phyloP scores from a whole-genome alignment of 2,888 invertebrate species.

The Abrostola tripartita region DNA sequence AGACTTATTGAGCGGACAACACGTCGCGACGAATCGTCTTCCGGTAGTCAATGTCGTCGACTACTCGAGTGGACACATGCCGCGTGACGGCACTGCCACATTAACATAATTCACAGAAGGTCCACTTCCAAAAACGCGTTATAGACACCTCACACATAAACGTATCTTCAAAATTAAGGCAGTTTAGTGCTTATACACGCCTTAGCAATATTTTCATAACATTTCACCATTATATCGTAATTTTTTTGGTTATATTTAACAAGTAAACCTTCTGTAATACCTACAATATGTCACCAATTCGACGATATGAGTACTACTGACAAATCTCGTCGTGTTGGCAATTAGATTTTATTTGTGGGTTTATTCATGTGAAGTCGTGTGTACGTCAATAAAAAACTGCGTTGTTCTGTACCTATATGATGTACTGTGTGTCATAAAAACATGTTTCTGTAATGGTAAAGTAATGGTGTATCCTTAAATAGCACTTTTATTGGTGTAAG shows the following conservation, averaged over 20 bases:
- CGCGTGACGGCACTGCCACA: slow-evolving; percentile 21
- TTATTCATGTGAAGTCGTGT: slow-evolving; percentile 17
- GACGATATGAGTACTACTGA: slow-evolving; percentile 11
- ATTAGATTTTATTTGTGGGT: slow-evolving; percentile 22
- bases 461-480: no score
- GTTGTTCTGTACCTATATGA: background rate
- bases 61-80: slow-evolving; percentile 47
- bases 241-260: background rate
- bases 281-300: background rate
- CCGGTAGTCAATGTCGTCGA: slow-evolving; percentile 77
- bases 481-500: background rate
- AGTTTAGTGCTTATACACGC: background rate
- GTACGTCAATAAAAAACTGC: background rate
- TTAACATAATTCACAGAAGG: background rate
- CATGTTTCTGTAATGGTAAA: no score
- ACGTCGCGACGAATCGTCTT: slow-evolving; percentile 74
- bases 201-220: background rate
- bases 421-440: no score
- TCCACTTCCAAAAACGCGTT: background rate
- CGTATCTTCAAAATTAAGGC: background rate
- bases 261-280: slow-evolving; percentile 15
- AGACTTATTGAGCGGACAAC: slow-evolving; percentile 74
- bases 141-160: background rate
- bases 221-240: background rate
- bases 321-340: slow-evolving; percentile 2